These are phyloP conservation scores for Spea bombifrons DNA, from an alignment of 2,113 vertebrate species.

Conservation along the genomic window DNA sequence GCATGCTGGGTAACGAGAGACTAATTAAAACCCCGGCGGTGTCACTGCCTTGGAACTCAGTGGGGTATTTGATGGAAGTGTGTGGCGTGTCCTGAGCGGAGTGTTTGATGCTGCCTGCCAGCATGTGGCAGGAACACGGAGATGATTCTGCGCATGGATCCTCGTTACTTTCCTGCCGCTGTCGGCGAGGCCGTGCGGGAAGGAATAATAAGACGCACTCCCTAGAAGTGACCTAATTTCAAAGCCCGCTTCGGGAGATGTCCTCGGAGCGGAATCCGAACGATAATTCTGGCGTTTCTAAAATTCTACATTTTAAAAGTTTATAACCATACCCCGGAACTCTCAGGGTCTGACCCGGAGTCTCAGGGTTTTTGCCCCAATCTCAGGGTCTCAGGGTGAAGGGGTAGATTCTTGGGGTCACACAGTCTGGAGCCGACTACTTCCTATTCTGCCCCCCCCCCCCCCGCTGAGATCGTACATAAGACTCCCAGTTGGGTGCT, in stretches of 20 bases:
- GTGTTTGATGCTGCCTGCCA: constrained; percentile 12
- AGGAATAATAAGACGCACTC: not conserved
- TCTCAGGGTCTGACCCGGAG: no score
- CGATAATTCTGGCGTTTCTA: not conserved
- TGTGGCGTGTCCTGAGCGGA: not conserved
- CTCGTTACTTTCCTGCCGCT: not conserved
- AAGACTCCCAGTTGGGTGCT: no score
- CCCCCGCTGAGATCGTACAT: no score
- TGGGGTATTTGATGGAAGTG: not conserved
- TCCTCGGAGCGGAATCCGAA: not conserved
- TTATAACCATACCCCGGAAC: no score
- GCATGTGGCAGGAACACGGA: constrained; percentile 4
- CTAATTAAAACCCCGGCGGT: constrained; percentile 28
- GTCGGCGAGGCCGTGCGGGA: not conserved
- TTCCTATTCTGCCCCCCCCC: no score
- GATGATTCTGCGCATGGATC: not conserved
- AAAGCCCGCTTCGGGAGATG: not conserved
- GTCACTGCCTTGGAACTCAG: not conserved
- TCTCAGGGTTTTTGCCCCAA: no score
- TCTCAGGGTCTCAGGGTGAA: no score
- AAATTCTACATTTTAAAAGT: no score
- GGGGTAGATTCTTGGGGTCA: no score
- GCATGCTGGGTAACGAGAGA: constrained; percentile 1
- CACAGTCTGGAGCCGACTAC: no score
- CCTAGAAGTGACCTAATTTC: constrained; percentile 19